These are phyloP conservation scores for Campylomormyrus numenius DNA, from an alignment of 2,113 vertebrate species.

Conservation along the genomic window DNA sequence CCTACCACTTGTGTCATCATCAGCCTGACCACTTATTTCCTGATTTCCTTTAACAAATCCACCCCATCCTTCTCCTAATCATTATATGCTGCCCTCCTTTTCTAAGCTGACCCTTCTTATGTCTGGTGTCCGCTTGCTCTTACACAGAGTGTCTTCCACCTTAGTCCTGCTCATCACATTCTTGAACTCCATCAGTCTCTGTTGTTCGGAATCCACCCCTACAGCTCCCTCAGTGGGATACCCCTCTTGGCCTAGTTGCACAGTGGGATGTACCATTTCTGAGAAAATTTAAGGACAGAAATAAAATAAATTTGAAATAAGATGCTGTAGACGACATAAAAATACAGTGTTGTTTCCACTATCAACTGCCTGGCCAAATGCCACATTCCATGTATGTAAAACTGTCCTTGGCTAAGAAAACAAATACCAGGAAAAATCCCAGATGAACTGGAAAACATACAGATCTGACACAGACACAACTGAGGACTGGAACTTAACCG, in stretches of 20 bases:
- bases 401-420: background rate
- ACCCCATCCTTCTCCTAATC: background rate
- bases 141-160: constrained; percentile 47
- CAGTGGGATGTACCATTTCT: background rate
- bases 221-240: constrained; percentile 41
- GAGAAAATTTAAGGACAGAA: background rate
- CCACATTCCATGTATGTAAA: background rate
- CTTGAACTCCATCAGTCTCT: constrained; percentile 38
- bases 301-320: background rate
- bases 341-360: background rate
- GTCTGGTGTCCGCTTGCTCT: constrained; percentile 23
- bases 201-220: constrained; percentile 30
- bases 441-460: background rate
- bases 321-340: background rate
- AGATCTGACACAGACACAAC: background rate
- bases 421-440: background rate
- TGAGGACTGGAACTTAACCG: background rate
- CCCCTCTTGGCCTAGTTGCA: constrained; percentile 50
- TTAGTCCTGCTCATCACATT: constrained; percentile 39
- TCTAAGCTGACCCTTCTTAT: background rate
- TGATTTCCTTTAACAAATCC: background rate
- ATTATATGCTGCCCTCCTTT: background rate
- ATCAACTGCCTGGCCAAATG: background rate
- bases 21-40: background rate
- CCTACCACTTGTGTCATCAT: background rate